Evolutionary conservation across 2,113 vertebrate genomes (phyloP).

Genomic region (Pitta sordida): DNA sequence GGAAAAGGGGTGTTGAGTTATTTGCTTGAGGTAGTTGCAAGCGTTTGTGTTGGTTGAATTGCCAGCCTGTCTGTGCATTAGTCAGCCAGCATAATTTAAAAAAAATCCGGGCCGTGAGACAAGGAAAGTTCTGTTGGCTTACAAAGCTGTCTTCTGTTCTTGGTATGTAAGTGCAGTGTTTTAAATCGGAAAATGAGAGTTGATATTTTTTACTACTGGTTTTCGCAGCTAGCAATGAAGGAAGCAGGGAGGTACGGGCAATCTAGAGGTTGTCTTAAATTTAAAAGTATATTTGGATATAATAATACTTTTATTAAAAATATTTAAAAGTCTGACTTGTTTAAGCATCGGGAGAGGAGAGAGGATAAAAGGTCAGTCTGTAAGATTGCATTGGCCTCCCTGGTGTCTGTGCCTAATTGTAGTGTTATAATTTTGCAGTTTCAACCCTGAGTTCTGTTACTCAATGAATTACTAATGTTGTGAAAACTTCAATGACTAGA

Average conservation of each 20-base stretch:
- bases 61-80: constrained; percentile 45
- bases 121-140: constrained; percentile 51
- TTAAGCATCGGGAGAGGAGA: neutral
- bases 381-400: neutral
- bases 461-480: neutral
- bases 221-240: neutral
- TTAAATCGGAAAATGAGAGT: constrained; percentile 13
- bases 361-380: neutral
- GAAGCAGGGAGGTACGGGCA: neutral
- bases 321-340: neutral
- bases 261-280: neutral
- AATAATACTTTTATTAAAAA: constrained; percentile 22
- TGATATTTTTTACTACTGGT: neutral
- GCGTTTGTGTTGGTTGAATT: constrained; percentile 20
- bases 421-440: neutral
- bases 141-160: constrained; percentile 56
- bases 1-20: neutral
- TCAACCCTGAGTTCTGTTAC: neutral
- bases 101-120: constrained; percentile 10
- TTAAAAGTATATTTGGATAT: neutral
- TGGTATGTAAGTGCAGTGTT: neutral
- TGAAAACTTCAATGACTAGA: neutral
- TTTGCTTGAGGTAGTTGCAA: constrained; percentile 1
- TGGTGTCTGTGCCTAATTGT: neutral
- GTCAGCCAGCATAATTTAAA: constrained; percentile 18